These are phyloP conservation scores for mouse (Mus musculus) DNA, from an alignment of 2,113 vertebrate genomes.

Conservation along the genomic window DNA sequence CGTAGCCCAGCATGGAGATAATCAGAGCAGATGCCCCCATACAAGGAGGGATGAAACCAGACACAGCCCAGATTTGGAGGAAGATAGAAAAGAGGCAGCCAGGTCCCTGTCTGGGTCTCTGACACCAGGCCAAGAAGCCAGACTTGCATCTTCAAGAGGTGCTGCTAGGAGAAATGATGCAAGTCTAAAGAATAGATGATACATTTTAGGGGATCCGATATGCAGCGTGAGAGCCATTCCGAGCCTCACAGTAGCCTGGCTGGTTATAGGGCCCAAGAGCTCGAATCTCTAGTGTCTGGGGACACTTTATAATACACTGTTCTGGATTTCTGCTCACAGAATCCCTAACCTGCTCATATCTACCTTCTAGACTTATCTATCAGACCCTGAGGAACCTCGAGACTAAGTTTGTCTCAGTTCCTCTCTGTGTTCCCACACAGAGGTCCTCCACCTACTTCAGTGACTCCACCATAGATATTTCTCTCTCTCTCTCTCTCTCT, in stretches of 20 bases:
- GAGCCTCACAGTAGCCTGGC: background rate
- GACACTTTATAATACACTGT: background rate
- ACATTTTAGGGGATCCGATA: background rate
- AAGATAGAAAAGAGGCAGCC: background rate
- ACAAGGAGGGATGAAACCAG: background rate
- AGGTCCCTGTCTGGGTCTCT: background rate
- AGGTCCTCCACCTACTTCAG: background rate
- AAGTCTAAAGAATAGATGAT: background rate
- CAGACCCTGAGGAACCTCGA: background rate
- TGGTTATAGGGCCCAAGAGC: background rate
- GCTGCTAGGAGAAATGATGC: background rate
- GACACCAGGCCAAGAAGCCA: background rate
- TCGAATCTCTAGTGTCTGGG: background rate
- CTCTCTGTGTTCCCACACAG: background rate
- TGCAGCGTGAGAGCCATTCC: background rate
- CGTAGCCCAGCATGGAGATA: background rate
- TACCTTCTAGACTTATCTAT: background rate
- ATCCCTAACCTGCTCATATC: background rate
- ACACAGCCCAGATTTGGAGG: background rate
- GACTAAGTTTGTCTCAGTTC: background rate
- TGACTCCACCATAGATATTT: no score
- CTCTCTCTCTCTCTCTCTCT: background rate
- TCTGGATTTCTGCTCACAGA: background rate
- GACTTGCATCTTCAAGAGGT: background rate
- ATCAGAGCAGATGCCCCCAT: background rate